Conservation (phyloP, 2,797 vertebrate genomes). For the Vultur gryphus region DNA sequence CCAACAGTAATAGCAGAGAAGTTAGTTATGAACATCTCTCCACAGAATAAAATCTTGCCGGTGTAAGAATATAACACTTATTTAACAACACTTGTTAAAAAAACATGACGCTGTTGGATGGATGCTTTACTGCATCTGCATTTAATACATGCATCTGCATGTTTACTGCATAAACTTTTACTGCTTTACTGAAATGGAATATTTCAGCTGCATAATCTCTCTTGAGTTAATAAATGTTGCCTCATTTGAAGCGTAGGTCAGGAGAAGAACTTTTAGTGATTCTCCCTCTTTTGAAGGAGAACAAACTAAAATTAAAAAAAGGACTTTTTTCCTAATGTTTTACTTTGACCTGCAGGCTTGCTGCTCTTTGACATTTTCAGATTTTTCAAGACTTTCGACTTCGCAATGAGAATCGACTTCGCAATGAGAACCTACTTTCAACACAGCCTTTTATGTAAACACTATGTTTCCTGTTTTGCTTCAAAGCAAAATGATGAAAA, state of each 20-base stretch:
- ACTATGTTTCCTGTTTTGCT: constrained; percentile 50
- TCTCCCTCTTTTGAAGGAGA: neutral
- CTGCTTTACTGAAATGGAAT: neutral
- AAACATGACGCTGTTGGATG: neutral
- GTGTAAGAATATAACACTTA: neutral
- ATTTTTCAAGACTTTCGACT: constrained; percentile 22
- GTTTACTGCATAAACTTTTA: too few relatives aligned
- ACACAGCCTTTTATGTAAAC: constrained; percentile 31
- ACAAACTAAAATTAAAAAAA: neutral
- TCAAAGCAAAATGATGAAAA: constrained; percentile 44
- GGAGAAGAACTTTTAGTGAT: neutral
- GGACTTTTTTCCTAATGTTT: neutral
- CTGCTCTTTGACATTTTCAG: neutral
- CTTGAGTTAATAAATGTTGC: neutral
- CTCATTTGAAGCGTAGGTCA: neutral
- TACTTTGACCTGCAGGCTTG: neutral
- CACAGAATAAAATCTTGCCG: neutral
- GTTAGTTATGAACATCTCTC: neutral
- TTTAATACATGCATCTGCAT: too few relatives aligned
- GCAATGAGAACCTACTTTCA: constrained; percentile 8
- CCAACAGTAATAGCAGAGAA: neutral
- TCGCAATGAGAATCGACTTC: neutral
- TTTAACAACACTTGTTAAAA: neutral
- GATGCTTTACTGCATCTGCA: neutral
- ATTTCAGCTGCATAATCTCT: neutral